These are phyloP conservation scores for Melieria crassipennis DNA, from an alignment of 2,888 invertebrate species.

Conservation along the genomic window DNA sequence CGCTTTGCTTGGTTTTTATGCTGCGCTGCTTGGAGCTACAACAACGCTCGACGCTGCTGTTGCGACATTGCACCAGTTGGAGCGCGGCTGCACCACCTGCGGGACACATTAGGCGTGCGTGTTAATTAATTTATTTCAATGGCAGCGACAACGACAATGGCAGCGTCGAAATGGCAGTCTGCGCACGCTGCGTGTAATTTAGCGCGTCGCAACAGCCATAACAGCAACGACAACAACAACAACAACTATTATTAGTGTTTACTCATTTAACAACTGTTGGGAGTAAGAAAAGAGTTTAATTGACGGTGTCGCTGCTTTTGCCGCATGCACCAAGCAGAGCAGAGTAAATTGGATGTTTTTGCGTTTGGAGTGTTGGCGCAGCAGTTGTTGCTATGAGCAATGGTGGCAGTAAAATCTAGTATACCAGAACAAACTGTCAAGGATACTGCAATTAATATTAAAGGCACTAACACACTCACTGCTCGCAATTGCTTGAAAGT, in stretches of 20 bases:
- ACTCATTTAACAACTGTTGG: slow-evolving; percentile 3
- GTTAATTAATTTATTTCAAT: slow-evolving; percentile 35
- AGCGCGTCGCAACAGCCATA: not conserved
- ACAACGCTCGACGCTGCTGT: not conserved
- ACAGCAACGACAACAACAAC: not conserved
- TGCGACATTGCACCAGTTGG: not conserved
- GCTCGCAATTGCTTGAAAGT: too few relatives aligned
- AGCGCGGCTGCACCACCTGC: slow-evolving; percentile 1
- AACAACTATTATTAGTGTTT: slow-evolving; percentile 9
- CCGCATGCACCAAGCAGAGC: too few relatives aligned
- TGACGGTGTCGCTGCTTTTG: too few relatives aligned
- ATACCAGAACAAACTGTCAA: too few relatives aligned
- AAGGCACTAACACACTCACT: too few relatives aligned
- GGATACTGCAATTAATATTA: too few relatives aligned
- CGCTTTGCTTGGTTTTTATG: not conserved
- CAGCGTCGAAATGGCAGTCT: not conserved
- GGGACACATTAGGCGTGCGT: slow-evolving; percentile 24
- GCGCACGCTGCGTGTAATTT: not conserved
- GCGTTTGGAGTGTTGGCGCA: too few relatives aligned
- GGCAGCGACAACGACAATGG: not conserved
- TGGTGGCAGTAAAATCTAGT: too few relatives aligned
- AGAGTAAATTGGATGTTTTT: not conserved
- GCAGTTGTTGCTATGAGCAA: too few relatives aligned
- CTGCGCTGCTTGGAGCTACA: not conserved
- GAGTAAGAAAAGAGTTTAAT: too few relatives aligned